Evolutionary conservation across 2,113 vertebrate species (phyloP).

Genomic region (Tetrao urogallus): DNA sequence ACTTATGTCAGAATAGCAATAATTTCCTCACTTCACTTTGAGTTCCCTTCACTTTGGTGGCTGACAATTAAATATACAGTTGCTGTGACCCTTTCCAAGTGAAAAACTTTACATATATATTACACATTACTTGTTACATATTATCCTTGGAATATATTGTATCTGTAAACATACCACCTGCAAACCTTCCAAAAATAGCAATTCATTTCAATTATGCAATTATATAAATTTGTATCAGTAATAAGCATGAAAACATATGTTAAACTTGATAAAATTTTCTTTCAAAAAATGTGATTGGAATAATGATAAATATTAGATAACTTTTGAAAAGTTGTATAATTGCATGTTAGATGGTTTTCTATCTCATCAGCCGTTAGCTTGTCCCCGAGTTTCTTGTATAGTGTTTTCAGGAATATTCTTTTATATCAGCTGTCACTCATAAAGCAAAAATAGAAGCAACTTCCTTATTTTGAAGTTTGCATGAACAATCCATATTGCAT

Average conservation of each 20-base stretch:
- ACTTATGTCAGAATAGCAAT: accelerated
- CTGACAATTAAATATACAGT: background rate
- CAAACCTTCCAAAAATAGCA: background rate
- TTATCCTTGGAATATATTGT: background rate
- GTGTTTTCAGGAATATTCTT: background rate
- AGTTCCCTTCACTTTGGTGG: background rate
- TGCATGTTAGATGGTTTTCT: background rate
- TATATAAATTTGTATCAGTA: background rate
- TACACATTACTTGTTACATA: background rate
- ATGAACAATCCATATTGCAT: conserved; percentile 53
- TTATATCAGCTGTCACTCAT: conserved; percentile 23
- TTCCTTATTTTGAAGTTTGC: conserved; percentile 57
- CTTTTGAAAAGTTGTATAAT: background rate
- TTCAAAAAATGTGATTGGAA: background rate
- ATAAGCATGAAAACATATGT: background rate
- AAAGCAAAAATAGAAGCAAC: conserved; percentile 42
- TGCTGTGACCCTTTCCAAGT: background rate
- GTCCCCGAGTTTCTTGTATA: background rate
- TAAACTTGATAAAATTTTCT: background rate
- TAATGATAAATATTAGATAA: background rate
- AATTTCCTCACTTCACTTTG: background rate
- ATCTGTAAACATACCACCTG: background rate
- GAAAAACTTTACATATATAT: background rate
- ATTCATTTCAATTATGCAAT: background rate
- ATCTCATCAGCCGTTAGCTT: background rate